phyloP scores from a whole-genome alignment of 2,113 vertebrate species.

The Rissa tridactyla region DNA sequence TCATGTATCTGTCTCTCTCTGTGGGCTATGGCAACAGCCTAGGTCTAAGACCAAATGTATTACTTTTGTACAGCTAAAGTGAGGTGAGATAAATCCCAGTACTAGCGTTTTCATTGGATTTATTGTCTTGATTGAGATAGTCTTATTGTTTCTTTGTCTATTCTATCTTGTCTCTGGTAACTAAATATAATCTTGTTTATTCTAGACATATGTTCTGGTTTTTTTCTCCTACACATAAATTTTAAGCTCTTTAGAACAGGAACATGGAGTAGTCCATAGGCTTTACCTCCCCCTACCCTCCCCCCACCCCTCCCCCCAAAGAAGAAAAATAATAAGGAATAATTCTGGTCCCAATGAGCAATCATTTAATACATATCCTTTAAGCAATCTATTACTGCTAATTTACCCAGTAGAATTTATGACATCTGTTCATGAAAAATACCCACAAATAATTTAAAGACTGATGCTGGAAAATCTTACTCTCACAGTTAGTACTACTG shows the following conservation, averaged over 20 bases:
- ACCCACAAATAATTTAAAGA: not conserved
- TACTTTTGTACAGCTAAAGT: not conserved
- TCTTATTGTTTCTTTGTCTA: not conserved
- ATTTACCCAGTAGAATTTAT: not conserved
- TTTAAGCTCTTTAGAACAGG: not conserved
- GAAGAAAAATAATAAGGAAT: not conserved
- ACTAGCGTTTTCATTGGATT: rapidly evolving
- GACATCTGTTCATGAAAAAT: not conserved
- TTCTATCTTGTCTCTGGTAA: not conserved
- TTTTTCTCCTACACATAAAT: not conserved
- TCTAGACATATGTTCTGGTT: not conserved
- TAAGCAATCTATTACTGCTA: not conserved
- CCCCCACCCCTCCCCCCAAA: rapidly evolving
- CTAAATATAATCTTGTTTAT: not conserved
- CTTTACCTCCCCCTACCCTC: rapidly evolving
- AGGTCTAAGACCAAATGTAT: not conserved
- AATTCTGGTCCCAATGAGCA: not conserved
- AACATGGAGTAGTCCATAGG: not conserved
- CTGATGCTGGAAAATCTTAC: not conserved
- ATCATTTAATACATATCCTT: not conserved
- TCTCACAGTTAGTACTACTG: not conserved
- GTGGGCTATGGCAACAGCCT: not conserved
- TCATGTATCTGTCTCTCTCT: not conserved
- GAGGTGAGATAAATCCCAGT: not conserved
- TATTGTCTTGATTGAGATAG: not conserved